Percentiles rank a stretch among this genome's conserved stretches.
Conservation (phyloP, 2,113 vertebrate genomes). For the Oncorhynchus mykiss region DNA sequence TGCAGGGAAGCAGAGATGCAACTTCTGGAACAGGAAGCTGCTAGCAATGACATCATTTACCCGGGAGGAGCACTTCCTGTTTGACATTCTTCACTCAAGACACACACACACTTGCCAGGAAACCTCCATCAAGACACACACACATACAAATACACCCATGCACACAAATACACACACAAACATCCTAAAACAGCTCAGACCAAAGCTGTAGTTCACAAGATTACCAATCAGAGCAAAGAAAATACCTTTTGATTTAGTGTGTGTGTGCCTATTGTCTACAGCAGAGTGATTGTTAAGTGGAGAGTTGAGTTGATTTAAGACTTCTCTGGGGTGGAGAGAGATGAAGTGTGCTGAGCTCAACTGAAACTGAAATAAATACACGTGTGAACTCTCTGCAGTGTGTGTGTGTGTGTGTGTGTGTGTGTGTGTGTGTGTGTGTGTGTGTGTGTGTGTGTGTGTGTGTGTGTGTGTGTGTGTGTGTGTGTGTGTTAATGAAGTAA, state of each 20-base stretch:
- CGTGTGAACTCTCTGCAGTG: too few species aligned
- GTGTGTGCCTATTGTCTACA: slow-evolving; percentile 24
- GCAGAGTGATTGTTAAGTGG: background rate
- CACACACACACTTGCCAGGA: slow-evolving; percentile 68
- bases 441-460: slow-evolving; percentile 35
- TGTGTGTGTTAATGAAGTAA: slow-evolving; percentile 67
- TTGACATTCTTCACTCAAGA: slow-evolving; percentile 75
- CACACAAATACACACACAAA: background rate
- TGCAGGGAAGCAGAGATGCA: too few species aligned
- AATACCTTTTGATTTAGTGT: background rate
- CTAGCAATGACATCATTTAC: slow-evolving; percentile 70
- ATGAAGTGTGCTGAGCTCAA: background rate
- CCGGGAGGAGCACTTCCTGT: slow-evolving; percentile 76
- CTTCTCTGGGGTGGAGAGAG: background rate
- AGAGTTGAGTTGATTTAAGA: background rate
- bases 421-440: slow-evolving; percentile 41
- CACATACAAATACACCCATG: background rate
- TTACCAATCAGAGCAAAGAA: background rate
- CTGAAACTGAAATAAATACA: background rate
- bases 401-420: slow-evolving; percentile 24
- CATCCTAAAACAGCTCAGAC: background rate
- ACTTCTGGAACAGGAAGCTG: slow-evolving; percentile 63
- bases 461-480: slow-evolving; percentile 32
- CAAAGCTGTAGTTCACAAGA: background rate
- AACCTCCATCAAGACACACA: slow-evolving; percentile 66